Percentiles rank a stretch among this genome's conserved stretches.
phyloP scores from a whole-genome alignment of 2,113 vertebrate species.

The Brachyhypopomus gauderio region DNA sequence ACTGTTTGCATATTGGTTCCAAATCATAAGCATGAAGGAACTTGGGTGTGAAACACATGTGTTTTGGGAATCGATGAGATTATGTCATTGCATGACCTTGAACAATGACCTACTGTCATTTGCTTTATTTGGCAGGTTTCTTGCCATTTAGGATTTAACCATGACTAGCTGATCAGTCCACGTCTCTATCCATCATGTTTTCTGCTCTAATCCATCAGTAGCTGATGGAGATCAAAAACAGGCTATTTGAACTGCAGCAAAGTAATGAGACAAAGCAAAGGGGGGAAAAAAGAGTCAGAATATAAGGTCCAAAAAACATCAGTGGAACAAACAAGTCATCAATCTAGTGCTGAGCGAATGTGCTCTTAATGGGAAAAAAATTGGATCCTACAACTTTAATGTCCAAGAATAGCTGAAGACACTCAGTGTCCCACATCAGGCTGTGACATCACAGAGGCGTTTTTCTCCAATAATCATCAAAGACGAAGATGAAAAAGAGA shows the following conservation, averaged over 20 bases:
- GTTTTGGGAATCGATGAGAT: not conserved
- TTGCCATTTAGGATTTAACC: too few relatives aligned
- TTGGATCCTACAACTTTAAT: conserved; percentile 32
- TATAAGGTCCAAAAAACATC: not conserved
- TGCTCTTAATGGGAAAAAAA: conserved; percentile 29
- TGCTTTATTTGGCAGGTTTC: too few relatives aligned
- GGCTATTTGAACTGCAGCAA: not conserved
- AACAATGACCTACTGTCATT: not conserved
- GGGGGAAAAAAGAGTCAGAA: not conserved
- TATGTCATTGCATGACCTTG: conserved; percentile 21
- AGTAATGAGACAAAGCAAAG: not conserved
- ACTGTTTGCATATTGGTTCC: not conserved
- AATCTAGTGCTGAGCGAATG: not conserved
- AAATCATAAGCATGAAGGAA: not conserved
- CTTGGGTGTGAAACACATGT: not conserved
- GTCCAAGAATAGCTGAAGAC: conserved; percentile 52
- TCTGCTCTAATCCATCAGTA: not conserved
- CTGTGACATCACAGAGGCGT: not conserved
- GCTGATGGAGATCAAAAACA: not conserved
- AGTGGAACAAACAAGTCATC: not conserved
- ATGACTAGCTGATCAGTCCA: not conserved
- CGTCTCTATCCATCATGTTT: not conserved
- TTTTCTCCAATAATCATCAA: conserved; percentile 31
- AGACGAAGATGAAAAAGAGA: conserved; percentile 8
- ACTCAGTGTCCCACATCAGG: conserved; percentile 44